A percentile compares a stretch with the other conserved stretches of the same genome.
Evolutionary conservation across 2,797 vertebrate genomes (phyloP).

Genomic region (Notamacropus eugenii): DNA sequence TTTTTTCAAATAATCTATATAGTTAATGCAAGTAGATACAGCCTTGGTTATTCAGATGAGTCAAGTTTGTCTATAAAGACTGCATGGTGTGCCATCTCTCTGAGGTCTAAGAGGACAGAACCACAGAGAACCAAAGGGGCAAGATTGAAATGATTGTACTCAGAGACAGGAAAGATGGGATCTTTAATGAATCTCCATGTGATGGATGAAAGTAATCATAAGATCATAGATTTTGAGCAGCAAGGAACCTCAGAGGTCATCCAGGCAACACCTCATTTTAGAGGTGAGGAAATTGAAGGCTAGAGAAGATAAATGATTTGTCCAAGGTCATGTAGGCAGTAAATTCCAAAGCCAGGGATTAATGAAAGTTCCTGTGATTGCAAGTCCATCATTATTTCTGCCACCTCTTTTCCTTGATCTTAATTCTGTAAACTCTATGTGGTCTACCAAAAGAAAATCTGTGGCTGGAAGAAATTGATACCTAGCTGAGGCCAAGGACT

Average conservation of each 20-base stretch:
- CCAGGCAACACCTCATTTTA: neutral
- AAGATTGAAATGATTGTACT: neutral
- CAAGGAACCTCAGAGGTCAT: neutral
- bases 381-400: neutral
- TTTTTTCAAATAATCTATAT: neutral
- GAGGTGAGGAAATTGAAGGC: neutral
- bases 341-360: neutral
- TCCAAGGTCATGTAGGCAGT: neutral
- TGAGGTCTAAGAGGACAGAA: neutral
- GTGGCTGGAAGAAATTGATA: too few relatives aligned
- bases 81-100: neutral
- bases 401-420: neutral
- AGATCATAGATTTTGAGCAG: neutral
- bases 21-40: neutral
- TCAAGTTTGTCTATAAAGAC: neutral
- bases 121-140: neutral
- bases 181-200: neutral
- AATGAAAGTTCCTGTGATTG: neutral
- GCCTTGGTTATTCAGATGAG: neutral
- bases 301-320: neutral
- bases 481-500: too few relatives aligned
- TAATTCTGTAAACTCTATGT: neutral
- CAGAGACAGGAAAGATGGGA: neutral
- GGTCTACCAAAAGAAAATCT: neutral
- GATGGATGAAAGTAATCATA: neutral